phyloP scores from a whole-genome alignment of 1,140 invertebrate species.

The Ceratina calcarata region DNA sequence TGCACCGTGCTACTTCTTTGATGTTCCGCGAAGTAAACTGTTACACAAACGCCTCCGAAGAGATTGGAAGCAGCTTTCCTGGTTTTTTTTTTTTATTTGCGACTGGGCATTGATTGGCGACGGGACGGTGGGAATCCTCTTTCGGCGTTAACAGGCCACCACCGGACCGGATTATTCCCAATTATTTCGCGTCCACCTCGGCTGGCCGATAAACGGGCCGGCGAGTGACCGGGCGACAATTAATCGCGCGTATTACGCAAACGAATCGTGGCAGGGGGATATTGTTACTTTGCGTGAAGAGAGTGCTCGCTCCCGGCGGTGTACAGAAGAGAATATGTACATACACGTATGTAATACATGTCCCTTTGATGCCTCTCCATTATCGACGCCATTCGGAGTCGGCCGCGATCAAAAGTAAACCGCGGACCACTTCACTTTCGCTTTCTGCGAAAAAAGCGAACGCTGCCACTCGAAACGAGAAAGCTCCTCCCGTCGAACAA shows the following conservation, averaged over 20 bases:
- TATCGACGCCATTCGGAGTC: constrained; percentile 30
- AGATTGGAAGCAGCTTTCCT: too few relatives aligned
- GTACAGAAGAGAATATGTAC: too few relatives aligned
- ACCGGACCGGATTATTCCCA: constrained; percentile 21
- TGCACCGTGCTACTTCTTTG: constrained; percentile 53
- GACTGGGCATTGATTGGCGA: too few relatives aligned
- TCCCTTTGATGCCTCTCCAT: constrained; percentile 43
- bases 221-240: constrained; percentile 14
- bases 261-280: constrained; percentile 10
- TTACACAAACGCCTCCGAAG: too few relatives aligned
- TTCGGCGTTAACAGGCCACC: neutral
- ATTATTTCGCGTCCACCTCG: constrained; percentile 23
- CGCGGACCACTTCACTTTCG: constrained; percentile 19
- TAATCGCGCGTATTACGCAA: constrained; percentile 41
- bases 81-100: neutral
- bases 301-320: constrained; percentile 33
- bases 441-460: neutral
- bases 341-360: neutral
- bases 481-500: neutral
- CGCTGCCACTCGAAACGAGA: neutral
- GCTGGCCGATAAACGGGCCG: neutral
- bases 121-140: constrained; percentile 12
- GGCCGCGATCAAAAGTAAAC: constrained; percentile 67
- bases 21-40: constrained; percentile 17
- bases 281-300: constrained; percentile 32